Evolutionary conservation across 2,113 vertebrate genomes (phyloP), one percentile per base, ranked within the genome.

Genomic region (Murina feae): DNA sequence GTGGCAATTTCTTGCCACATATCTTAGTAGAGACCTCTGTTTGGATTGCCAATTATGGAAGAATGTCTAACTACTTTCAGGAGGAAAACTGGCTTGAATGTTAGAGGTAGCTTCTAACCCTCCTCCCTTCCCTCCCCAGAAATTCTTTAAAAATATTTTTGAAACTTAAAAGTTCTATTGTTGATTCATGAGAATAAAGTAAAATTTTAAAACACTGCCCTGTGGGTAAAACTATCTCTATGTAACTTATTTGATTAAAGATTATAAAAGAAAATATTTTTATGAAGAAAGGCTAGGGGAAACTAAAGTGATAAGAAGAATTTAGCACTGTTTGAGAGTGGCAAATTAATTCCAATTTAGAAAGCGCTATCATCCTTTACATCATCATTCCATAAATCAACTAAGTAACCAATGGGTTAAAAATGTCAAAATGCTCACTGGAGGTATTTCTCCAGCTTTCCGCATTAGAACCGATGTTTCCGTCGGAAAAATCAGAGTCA

Each of bases 341-440:
- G 68, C 42, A 92, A 89, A 86, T 72, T 76, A 76, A 82, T 60
- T 17, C 6, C 21, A 95, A 25, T 69, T 88, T 25, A 6, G 63
- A 68, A 92, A 95, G 76, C 3, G 7, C 4, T 66, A 49, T 39
- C 58, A 92, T 32, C 10, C 4, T 89, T 89, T 65, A 66, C 3
- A 49, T 72, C 18, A 28, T n/a, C 35, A 93, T 95, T 76, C 76
- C 37, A 68, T 87, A 86, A 94, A 44, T 63, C 86, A 95, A 89
- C 47, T 93, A 66, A 82, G 76, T 60, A 71, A 68, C 21, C 65
- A 86, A 89, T 32, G 17, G 8, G 60, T 75, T 89, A 95, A 95
- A 97, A 92, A 97, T 93, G 93, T 96, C 21, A 90, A 74, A 96
- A 93, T 9, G 97, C 98, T 98, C 98, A 98, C 98, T 0, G 87